Base-by-base conservation (phyloP, 2,888 invertebrate species). In the Caenorhabditis auriculariae region DNA sequence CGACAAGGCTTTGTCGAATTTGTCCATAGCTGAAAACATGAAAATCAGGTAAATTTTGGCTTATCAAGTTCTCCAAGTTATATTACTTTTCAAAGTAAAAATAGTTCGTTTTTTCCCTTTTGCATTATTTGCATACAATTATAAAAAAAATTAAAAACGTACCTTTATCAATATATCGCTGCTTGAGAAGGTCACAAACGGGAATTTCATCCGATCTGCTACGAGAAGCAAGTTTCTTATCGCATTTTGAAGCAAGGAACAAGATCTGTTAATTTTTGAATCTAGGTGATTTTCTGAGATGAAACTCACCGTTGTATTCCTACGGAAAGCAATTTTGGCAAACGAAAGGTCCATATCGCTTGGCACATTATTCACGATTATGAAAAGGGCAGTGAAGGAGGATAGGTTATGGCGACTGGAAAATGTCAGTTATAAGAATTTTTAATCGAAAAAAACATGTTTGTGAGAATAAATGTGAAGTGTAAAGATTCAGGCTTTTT, bases 151-250 rank as follows among this genome's bases (percentile, higher is more conserved):
- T 6, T 29, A n/a, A 9, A n/a, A 23, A 23, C 46, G 1, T 15
- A 67, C 67, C 64, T 48, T 73, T 73, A 38, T 73, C 70, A 28
- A 73, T 66, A 37, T 65, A 71, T 42, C 66, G 23, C 32, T 73
- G 70, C 44, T 73, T 73, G 19, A 73, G 53, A n/a, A 71, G 24
- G 32, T 73, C 73, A 44, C 69, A 69, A n/a, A 73, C 67, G 3
- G 73, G 73, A 35, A 71, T 73, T 57, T 73, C 73, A 39, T 73
- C 71, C 43, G 60, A 60, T 29, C 73, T 38, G 17, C 71, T 71
- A 19, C 66, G 50, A 23, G 61, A 48, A 3, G 65, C 39, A 37
- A 73, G 44, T 43, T 61, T 66, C 47, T 68, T 68, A 23, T 71
- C 71, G 44, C 65, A 63, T 55, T 70, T 70, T 17, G 67, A 66